These are phyloP conservation scores for Anser brachyrhynchus DNA, from an alignment of 2,113 vertebrate genomes.

Conservation along the genomic window DNA sequence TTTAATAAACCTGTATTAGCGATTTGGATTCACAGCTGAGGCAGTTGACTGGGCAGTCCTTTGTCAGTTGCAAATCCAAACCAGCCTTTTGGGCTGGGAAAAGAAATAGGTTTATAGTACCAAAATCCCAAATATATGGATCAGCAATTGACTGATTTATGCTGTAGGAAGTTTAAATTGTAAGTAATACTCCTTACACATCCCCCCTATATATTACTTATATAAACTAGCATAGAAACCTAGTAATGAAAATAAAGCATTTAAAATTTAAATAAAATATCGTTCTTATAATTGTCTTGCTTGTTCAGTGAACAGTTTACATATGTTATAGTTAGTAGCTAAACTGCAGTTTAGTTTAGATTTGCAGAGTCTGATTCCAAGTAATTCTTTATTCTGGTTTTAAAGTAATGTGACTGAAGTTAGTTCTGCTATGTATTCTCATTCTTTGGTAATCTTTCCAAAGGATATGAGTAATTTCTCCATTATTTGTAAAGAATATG, in stretches of 20 bases:
- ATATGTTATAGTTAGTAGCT: neutral
- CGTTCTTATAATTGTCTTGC: neutral
- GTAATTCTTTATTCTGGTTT: conserved; percentile 28
- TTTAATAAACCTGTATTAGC: neutral
- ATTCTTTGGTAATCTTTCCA: conserved; percentile 45
- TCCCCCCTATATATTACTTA: neutral
- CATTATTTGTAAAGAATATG: conserved; percentile 52
- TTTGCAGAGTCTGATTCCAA: conserved; percentile 29
- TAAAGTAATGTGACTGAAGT: conserved; percentile 14
- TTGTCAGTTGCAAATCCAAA: neutral
- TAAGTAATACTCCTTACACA: neutral
- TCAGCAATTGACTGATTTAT: neutral
- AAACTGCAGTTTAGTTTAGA: conserved; percentile 14
- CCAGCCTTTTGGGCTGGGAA: neutral
- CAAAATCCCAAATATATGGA: neutral
- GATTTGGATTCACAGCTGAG: neutral
- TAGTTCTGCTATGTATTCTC: conserved; percentile 16
- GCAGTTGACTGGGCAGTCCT: neutral
- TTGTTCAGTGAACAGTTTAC: conserved; percentile 4
- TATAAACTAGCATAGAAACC: neutral
- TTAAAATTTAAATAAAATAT: neutral
- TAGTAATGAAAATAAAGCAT: neutral
- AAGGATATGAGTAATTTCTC: conserved; percentile 62
- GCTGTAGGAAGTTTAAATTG: neutral
- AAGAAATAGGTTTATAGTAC: neutral